A percentile compares a stretch with the other conserved stretches of the same genome.
Conservation (phyloP, 2,113 vertebrate genomes). For the Brachypteracias leptosomus region DNA sequence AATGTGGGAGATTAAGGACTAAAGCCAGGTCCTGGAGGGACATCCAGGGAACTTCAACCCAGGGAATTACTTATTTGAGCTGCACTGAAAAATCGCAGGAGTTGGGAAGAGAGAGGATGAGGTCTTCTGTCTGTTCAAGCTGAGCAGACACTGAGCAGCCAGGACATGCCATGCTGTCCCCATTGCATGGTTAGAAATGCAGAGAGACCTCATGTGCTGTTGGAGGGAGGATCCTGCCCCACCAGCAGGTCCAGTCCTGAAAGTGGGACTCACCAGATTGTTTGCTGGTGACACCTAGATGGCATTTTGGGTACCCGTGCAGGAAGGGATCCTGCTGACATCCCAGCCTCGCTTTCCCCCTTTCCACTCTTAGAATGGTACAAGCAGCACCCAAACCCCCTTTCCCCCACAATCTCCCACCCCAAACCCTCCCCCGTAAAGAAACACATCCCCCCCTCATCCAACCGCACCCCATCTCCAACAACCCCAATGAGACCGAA, state of each 20-base stretch:
- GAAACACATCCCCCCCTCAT: not conserved
- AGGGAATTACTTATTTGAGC: not conserved
- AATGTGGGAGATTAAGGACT: not conserved
- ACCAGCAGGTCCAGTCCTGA: rapidly evolving
- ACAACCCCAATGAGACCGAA: not conserved
- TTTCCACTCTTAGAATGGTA: not conserved
- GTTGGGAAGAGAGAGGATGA: not conserved
- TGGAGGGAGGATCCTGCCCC: not conserved
- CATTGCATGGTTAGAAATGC: rapidly evolving
- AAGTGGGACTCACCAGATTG: not conserved
- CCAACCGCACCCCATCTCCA: not conserved
- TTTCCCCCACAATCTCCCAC: not conserved
- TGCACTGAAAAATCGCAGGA: not conserved
- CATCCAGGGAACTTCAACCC: not conserved
- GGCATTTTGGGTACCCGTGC: not conserved
- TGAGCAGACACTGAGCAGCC: not conserved
- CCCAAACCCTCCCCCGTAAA: not conserved
- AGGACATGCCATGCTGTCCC: not conserved
- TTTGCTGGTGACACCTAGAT: not conserved
- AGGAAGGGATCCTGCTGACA: not conserved
- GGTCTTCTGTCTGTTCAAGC: not conserved
- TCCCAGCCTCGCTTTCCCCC: not conserved
- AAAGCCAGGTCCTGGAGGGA: rapidly evolving
- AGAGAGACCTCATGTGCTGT: rapidly evolving
- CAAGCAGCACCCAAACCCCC: not conserved